A percentile compares a stretch with the other conserved stretches of the same genome.
These are phyloP conservation scores for Tinamus major DNA, from an alignment of 2,797 vertebrate genomes.

Conservation along the genomic window DNA sequence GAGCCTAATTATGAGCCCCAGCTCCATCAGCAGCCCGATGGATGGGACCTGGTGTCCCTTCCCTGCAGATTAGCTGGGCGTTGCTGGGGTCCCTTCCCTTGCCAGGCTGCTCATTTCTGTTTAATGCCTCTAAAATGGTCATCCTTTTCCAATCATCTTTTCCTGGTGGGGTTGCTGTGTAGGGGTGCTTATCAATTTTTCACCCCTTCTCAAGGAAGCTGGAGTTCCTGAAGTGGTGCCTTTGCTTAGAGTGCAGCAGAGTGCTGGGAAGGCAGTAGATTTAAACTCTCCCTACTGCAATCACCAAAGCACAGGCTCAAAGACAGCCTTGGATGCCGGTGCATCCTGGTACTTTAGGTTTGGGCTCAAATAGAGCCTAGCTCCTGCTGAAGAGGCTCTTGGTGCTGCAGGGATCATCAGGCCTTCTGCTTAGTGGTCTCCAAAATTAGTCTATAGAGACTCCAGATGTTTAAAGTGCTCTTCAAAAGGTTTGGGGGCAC, in stretches of 20 bases:
- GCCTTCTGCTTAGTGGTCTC: not conserved
- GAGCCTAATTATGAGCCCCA: not conserved
- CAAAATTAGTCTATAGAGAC: not conserved
- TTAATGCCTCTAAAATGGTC: not conserved
- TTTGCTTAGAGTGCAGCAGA: not conserved
- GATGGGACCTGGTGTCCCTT: not conserved
- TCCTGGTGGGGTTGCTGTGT: not conserved
- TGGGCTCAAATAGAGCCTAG: not conserved
- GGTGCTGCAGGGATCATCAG: not conserved
- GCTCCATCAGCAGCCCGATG: not conserved
- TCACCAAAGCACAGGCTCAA: not conserved
- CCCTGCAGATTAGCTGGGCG: not conserved
- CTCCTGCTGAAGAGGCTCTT: not conserved
- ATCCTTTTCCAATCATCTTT: not conserved
- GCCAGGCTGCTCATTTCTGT: rapidly evolving
- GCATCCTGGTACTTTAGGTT: not conserved
- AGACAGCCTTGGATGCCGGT: not conserved
- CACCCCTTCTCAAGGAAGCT: not conserved
- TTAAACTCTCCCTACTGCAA: not conserved
- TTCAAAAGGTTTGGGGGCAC: not conserved
- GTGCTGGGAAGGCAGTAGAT: not conserved
- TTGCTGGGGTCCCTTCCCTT: not conserved
- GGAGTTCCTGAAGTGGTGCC: not conserved
- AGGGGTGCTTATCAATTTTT: not conserved
- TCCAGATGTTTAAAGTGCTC: not conserved